Percentiles rank a stretch among this genome's conserved stretches.
These are phyloP conservation scores for Diadema setosum DNA, from an alignment of 35 echinoderm and acorn worm species.

Conservation along the genomic window DNA sequence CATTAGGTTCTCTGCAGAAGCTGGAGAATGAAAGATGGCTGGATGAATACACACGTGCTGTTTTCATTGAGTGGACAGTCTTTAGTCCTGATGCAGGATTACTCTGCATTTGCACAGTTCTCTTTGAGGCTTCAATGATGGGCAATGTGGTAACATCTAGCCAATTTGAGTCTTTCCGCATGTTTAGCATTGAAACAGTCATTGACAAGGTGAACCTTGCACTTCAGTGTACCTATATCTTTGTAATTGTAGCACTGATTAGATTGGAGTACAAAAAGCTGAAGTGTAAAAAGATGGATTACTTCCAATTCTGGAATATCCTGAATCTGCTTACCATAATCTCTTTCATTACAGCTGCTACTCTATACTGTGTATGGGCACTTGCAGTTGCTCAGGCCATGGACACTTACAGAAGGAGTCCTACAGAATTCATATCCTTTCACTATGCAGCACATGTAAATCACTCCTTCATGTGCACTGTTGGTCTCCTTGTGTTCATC, in stretches of 20 bases:
- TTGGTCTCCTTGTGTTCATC: constrained; percentile 59
- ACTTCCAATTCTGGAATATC: constrained; percentile 73
- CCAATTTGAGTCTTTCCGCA: constrained; percentile 45
- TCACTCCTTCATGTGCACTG: constrained; percentile 33
- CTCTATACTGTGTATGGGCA: constrained; percentile 22
- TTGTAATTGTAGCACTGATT: constrained; percentile 67
- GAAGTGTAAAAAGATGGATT: neutral
- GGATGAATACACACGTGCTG: constrained; percentile 53
- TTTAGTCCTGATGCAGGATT: constrained; percentile 80
- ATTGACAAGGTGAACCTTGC: constrained; percentile 53
- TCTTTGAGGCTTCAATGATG: constrained; percentile 49
- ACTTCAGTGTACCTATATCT: constrained; percentile 69
- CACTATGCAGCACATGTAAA: constrained; percentile 22
- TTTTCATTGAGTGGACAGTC: constrained; percentile 83
- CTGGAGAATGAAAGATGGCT: constrained; percentile 48
- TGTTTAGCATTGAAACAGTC: constrained; percentile 13
- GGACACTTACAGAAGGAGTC: neutral
- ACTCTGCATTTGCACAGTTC: constrained; percentile 55
- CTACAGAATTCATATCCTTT: constrained; percentile 40
- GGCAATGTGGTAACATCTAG: neutral
- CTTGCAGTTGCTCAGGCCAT: neutral
- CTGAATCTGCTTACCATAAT: constrained; percentile 57
- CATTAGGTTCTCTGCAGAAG: neutral
- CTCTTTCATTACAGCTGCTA: constrained; percentile 26
- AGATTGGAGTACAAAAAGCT: constrained; percentile 49